A percentile compares a stretch with the other conserved stretches of the same genome.
Conservation (phyloP, 2,797 vertebrate genomes). For the Spea hammondii region DNA sequence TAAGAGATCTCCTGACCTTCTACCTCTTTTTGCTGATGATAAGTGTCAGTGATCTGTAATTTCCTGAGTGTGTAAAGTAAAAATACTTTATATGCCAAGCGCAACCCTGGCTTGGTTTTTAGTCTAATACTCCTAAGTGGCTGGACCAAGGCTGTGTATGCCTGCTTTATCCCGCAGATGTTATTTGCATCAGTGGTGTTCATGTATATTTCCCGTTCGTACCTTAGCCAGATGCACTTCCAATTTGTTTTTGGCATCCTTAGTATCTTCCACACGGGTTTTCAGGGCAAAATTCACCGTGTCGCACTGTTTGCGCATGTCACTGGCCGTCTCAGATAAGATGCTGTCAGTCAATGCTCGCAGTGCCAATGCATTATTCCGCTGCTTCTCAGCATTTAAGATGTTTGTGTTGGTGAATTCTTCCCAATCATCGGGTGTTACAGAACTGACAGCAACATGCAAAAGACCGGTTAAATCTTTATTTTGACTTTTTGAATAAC, state of each 20-base stretch:
- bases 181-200: too few relatives aligned
- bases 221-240: conserved; percentile 81
- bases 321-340: conserved; percentile 74
- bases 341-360: conserved; percentile 75
- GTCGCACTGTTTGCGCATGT: conserved; percentile 73
- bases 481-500: neutral
- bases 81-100: too few relatives aligned
- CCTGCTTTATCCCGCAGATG: too few relatives aligned
- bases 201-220: neutral
- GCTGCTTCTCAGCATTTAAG: conserved; percentile 80
- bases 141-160: too few relatives aligned
- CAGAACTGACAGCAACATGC: conserved; percentile 59
- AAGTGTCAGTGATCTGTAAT: too few relatives aligned
- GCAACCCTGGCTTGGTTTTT: too few relatives aligned
- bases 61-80: too few relatives aligned
- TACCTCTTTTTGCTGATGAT: too few relatives aligned
- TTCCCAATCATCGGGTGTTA: conserved; percentile 81
- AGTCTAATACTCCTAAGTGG: too few relatives aligned
- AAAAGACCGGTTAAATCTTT: neutral
- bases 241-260: conserved; percentile 76
- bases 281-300: conserved; percentile 68
- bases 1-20: too few relatives aligned
- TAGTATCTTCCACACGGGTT: conserved; percentile 73
- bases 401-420: conserved; percentile 78
- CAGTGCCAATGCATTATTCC: conserved; percentile 74